Conservation (phyloP, 1,140 invertebrate species). For the Drosophila repleta region DNA sequence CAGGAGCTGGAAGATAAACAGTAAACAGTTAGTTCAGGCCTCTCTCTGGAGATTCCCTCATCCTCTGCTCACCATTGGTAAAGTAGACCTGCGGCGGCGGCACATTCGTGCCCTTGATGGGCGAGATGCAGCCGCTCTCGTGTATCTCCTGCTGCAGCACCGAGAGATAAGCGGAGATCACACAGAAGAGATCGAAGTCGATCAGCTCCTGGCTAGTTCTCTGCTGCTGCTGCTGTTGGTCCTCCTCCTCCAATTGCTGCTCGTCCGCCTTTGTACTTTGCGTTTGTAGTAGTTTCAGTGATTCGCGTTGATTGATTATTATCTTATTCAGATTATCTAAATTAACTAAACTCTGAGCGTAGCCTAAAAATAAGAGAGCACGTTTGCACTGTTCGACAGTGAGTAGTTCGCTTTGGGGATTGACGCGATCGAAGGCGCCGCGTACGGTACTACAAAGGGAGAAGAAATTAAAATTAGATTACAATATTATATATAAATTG, state of each 20-base stretch:
- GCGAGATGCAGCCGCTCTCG: conserved; percentile 83
- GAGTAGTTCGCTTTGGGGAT: conserved; percentile 73
- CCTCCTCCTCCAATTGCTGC: conserved; percentile 12
- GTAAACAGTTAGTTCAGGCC: background rate
- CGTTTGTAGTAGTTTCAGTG: conserved; percentile 70
- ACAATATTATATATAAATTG: no score
- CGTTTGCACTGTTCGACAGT: conserved; percentile 83
- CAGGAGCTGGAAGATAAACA: conserved; percentile 44
- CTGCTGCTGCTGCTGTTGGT: conserved; percentile 3
- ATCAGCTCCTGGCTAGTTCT: conserved; percentile 52
- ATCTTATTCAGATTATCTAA: conserved; percentile 83
- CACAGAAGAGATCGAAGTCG: conserved; percentile 83
- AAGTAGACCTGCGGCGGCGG: conserved; percentile 83
- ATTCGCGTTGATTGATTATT: conserved; percentile 81
- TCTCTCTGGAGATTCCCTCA: background rate
- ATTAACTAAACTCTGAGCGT: conserved; percentile 83
- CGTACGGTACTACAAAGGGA: conserved; percentile 71
- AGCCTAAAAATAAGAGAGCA: conserved; percentile 83
- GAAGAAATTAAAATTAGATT: background rate
- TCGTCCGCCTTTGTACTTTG: conserved; percentile 47
- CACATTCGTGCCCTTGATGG: conserved; percentile 83
- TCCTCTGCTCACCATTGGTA: conserved; percentile 62
- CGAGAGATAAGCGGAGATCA: conserved; percentile 81
- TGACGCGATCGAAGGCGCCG: conserved; percentile 82
- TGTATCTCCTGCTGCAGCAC: conserved; percentile 83